Evolutionary conservation across 1,140 invertebrate species (phyloP).

Genomic region (Geopemphigus sp.): DNA sequence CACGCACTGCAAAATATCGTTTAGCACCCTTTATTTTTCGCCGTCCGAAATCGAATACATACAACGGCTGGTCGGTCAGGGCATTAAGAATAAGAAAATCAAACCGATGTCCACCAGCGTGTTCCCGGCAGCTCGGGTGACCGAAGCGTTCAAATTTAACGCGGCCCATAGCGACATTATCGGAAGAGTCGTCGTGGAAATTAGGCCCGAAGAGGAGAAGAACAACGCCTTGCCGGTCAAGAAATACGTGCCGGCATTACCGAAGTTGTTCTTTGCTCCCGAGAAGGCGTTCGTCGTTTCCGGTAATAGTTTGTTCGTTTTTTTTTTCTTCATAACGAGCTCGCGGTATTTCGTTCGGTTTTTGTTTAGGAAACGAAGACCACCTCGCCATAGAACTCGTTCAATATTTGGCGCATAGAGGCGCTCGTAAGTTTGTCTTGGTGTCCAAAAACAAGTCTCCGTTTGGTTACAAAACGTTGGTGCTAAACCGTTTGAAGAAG

Average conservation of each 20-base stretch:
- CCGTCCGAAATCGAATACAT: slow-evolving; percentile 36
- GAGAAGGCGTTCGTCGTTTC: slow-evolving; percentile 82
- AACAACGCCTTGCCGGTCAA: slow-evolving; percentile 57
- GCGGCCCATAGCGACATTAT: slow-evolving; percentile 78
- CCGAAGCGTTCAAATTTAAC: slow-evolving; percentile 31
- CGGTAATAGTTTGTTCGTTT: slow-evolving; percentile 56
- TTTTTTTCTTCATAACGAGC: background rate
- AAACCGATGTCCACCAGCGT: slow-evolving; percentile 6
- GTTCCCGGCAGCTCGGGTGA: slow-evolving; percentile 6
- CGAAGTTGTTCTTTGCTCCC: slow-evolving; percentile 81
- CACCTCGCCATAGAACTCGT: slow-evolving; percentile 95
- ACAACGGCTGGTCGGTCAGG: slow-evolving; percentile 28
- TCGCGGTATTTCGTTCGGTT: background rate
- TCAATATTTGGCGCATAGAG: slow-evolving; percentile 84
- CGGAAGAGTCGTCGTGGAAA: slow-evolving; percentile 89
- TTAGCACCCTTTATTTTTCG: slow-evolving; percentile 7
- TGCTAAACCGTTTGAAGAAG: slow-evolving; percentile 72
- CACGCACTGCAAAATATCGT: slow-evolving; percentile 21
- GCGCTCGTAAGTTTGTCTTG: slow-evolving; percentile 78
- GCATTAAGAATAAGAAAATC: slow-evolving; percentile 3
- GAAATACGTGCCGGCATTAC: slow-evolving; percentile 71
- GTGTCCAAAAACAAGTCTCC: slow-evolving; percentile 83
- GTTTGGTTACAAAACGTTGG: slow-evolving; percentile 82
- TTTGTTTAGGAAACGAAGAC: slow-evolving; percentile 64
- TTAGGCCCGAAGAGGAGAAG: slow-evolving; percentile 71